phyloP scores from a whole-genome alignment of 1,140 invertebrate genomes.

The Penaeus vannamei region DNA sequence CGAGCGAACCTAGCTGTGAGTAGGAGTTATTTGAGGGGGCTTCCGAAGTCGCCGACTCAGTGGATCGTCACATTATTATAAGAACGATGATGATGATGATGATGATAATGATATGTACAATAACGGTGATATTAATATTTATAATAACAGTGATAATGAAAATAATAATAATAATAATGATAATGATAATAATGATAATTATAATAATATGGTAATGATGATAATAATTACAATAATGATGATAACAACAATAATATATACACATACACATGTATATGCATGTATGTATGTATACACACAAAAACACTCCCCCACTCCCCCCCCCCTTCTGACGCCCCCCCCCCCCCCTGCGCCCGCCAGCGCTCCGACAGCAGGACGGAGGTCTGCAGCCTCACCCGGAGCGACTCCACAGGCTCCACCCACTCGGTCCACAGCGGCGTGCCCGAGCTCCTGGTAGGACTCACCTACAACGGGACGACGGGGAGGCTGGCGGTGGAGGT shows the following conservation, averaged over 20 bases:
- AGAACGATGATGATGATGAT: no score
- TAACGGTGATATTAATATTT: no score
- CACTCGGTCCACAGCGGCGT: conserved; percentile 92
- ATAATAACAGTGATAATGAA: no score
- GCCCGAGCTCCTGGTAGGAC: conserved; percentile 88
- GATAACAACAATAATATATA: no score
- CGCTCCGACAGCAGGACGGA: conserved; percentile 61
- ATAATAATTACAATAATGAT: no score
- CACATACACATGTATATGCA: conserved; percentile 27
- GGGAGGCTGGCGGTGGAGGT: conserved; percentile 93
- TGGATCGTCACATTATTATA: no score
- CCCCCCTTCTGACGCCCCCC: no score
- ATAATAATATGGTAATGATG: no score
- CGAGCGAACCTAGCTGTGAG: conserved; percentile 85
- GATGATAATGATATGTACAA: no score
- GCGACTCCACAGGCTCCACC: conserved; percentile 92
- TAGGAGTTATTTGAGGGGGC: conserved; percentile 40
- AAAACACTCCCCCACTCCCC: neutral
- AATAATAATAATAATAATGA: no score
- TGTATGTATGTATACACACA: neutral
- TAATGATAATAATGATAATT: no score
- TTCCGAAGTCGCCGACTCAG: no score
- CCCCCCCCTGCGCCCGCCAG: neutral
- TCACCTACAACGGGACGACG: conserved; percentile 93
- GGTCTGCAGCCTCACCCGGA: conserved; percentile 84